Conservation (phyloP, 2,113 vertebrate genomes). For the Leptosomus discolor region DNA sequence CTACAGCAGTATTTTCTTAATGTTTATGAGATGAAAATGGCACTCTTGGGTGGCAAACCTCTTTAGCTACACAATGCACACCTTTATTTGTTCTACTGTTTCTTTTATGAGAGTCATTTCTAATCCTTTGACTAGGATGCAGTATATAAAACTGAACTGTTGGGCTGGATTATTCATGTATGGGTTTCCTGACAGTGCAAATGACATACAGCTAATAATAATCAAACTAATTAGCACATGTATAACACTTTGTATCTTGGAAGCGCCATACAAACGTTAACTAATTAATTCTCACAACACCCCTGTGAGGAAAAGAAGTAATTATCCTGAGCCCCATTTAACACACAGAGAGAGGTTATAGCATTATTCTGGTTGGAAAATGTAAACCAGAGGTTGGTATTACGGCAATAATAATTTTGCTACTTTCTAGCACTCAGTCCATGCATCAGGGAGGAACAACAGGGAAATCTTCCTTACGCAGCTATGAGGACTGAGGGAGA, state of each 20-base stretch:
- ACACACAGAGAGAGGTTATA: neutral
- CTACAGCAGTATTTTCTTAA: neutral
- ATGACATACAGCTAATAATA: conserved; percentile 51
- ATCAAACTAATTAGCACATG: conserved; percentile 51
- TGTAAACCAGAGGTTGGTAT: accelerated
- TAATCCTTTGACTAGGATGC: neutral
- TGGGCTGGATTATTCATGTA: conserved; percentile 5
- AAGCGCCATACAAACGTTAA: neutral
- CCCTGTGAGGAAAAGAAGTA: conserved; percentile 1
- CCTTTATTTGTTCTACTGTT: neutral
- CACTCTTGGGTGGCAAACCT: neutral
- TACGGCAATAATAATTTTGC: too few species aligned
- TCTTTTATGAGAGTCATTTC: neutral
- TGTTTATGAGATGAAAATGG: neutral
- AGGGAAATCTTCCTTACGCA: neutral
- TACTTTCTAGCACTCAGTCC: too few species aligned
- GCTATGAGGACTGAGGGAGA: neutral
- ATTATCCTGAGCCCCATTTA: neutral
- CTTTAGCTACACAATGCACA: neutral
- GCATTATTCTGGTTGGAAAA: neutral
- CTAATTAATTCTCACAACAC: conserved; percentile 43
- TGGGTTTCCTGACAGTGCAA: conserved; percentile 36
- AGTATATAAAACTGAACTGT: neutral
- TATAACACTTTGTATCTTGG: conserved; percentile 13
- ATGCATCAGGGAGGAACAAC: neutral